Conservation (phyloP, 2,113 vertebrate genomes). For the Corynorhinus townsendii region DNA sequence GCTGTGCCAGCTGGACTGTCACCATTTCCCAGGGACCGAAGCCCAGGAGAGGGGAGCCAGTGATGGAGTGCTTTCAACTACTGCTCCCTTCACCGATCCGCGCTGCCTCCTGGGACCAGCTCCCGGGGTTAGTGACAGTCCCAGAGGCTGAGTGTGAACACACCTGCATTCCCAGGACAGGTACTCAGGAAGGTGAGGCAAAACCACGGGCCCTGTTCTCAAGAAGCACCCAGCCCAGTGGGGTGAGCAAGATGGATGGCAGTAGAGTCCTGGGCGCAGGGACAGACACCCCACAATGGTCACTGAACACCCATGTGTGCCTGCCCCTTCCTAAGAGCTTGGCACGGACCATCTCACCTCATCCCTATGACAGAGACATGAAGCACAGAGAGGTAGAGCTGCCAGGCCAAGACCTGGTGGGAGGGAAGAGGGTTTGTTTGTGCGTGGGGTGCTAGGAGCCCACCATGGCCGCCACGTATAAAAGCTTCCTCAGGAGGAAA, state of each 20-base stretch:
- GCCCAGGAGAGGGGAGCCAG: background rate
- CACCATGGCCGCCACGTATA: background rate
- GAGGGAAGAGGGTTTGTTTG: background rate
- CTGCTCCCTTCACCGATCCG: background rate
- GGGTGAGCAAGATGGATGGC: background rate
- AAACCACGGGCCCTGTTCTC: background rate
- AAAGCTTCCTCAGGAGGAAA: background rate
- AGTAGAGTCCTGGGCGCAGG: background rate
- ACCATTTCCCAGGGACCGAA: too few species aligned
- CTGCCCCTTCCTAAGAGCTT: background rate
- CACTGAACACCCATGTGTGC: background rate
- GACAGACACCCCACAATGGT: background rate
- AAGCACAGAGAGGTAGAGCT: background rate
- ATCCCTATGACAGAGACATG: too few species aligned
- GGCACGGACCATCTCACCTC: background rate
- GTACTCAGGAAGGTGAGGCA: background rate
- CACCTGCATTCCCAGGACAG: too few species aligned
- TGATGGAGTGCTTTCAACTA: accelerated
- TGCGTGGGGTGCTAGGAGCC: background rate
- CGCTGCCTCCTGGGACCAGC: background rate
- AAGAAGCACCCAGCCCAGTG: background rate
- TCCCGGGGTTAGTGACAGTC: background rate
- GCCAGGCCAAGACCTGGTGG: background rate
- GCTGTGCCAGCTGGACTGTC: background rate
- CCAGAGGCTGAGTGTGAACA: background rate